Evolutionary conservation across 2,888 invertebrate species (phyloP).

Genomic region (Drosophila fulvimacula): DNA sequence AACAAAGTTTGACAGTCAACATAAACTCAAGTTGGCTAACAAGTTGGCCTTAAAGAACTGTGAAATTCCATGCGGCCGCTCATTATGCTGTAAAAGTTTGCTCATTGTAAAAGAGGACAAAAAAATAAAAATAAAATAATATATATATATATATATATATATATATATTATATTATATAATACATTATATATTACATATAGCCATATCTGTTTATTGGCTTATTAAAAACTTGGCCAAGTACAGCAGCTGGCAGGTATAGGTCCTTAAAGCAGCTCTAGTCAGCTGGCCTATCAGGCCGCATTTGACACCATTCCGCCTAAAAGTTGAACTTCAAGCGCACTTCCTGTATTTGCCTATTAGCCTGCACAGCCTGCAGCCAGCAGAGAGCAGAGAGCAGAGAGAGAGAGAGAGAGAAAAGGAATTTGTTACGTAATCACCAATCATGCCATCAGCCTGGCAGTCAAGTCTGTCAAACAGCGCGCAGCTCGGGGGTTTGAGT

Average conservation of each 20-base stretch:
- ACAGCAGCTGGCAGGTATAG: too few species aligned
- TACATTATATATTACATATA: neutral
- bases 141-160: neutral
- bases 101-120: constrained; percentile 9
- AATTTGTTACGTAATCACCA: constrained; percentile 52
- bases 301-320: neutral
- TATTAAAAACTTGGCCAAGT: constrained; percentile 2
- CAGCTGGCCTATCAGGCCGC: neutral
- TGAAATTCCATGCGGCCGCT: constrained; percentile 12
- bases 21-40: constrained; percentile 18
- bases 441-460: constrained; percentile 68
- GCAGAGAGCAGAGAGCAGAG: neutral
- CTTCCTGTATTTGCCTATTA: constrained; percentile 8
- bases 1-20: constrained; percentile 10
- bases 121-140: neutral
- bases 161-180: neutral
- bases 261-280: too few species aligned
- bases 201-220: constrained; percentile 6
- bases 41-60: constrained; percentile 25
- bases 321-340: neutral
- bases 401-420: neutral
- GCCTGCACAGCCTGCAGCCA: neutral
- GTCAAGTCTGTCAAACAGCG: constrained; percentile 28
- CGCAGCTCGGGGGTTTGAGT: constrained; percentile 32
- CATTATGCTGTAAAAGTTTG: constrained; percentile 33